Evolutionary conservation across 1,140 invertebrate genomes (phyloP), one percentile per base, ranked within the genome.

Genomic region (Drosophila ironensis): DNA sequence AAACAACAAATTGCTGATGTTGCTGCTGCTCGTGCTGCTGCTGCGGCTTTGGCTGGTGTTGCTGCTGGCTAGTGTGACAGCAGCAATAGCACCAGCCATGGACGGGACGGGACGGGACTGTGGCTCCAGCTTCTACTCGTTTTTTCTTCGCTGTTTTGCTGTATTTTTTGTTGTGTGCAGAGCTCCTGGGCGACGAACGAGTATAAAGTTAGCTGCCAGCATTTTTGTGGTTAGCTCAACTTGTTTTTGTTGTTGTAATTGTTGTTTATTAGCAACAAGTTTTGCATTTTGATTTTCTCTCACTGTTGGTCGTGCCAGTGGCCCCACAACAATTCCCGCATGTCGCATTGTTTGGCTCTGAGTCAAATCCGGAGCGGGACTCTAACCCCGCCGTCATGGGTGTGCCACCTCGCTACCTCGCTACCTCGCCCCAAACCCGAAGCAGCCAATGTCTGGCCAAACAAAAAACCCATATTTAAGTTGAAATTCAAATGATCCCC

Each of bases 191-290:
- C 70, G 77, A 68, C 77, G 33, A 37, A 37, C 14, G 33, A 8
- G 33, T 17, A 40, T 56, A 41, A 27, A 51, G 52, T 54, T 56
- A 30, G 67, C 73, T 66, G 44, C 25, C 51, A 57, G 67, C 77
- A 71, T 68, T 73, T 82, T 77, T 84, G 69, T 67, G 52, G 69
- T 59, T 72, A 81, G 48, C 67, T 63, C 27, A 51, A 75, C 41
- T 63, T 81, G 44, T 45, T 51, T 45, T 30, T 72, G 53, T 37
- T 61, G 48, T 30, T 69, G 63, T 63, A 74, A 38, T 50, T 64
- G 41, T 73, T 50, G 52, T 72, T 73, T 70, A 71, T 61, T 81
- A 67, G 78, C 78, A 82, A 84, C 78, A 82, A 84, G 78, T 82
- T 82, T 86, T 82, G 77, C 77, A 81, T 81, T 81, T 82, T 69